These are phyloP conservation scores for Caradrina clavipalpis DNA, from an alignment of 2,888 invertebrate genomes.

Conservation along the genomic window DNA sequence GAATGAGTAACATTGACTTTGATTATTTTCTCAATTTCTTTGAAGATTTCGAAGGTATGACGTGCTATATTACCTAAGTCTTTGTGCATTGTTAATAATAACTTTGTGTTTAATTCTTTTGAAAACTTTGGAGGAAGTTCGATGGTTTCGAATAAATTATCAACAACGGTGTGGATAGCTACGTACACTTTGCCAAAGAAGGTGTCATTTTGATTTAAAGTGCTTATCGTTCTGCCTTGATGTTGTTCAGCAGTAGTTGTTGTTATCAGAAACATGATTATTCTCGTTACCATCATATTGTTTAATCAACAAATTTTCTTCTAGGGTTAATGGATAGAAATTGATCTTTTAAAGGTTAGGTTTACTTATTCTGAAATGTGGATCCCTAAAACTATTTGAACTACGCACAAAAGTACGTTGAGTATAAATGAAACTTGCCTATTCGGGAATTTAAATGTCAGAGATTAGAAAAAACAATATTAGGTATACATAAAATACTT, in stretches of 20 bases:
- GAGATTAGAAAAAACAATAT: conserved; percentile 6
- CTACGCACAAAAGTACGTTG: not conserved
- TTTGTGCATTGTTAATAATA: conserved; percentile 65
- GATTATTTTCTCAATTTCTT: conserved; percentile 53
- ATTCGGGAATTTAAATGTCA: not conserved
- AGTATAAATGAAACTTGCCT: not conserved
- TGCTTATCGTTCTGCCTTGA: conserved; percentile 24
- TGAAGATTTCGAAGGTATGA: conserved; percentile 55
- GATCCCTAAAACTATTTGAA: not conserved
- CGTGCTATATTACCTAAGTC: conserved; percentile 65
- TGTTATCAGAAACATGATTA: conserved; percentile 27
- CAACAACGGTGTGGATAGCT: conserved; percentile 55
- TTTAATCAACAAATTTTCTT: not conserved
- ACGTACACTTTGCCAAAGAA: conserved; percentile 59
- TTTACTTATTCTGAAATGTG: no score
- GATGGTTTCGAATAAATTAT: conserved; percentile 66
- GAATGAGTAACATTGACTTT: conserved; percentile 1
- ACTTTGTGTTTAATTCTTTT: conserved; percentile 48
- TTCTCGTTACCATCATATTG: conserved; percentile 9
- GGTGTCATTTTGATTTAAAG: conserved; percentile 41
- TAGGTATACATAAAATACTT: not conserved
- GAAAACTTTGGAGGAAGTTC: conserved; percentile 59
- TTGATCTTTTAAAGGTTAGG: no score
- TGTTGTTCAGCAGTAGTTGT: conserved; percentile 47
- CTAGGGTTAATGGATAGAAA: no score